These are phyloP conservation scores for Oligia strigilis DNA, from an alignment of 2,888 invertebrate species.

Conservation along the genomic window DNA sequence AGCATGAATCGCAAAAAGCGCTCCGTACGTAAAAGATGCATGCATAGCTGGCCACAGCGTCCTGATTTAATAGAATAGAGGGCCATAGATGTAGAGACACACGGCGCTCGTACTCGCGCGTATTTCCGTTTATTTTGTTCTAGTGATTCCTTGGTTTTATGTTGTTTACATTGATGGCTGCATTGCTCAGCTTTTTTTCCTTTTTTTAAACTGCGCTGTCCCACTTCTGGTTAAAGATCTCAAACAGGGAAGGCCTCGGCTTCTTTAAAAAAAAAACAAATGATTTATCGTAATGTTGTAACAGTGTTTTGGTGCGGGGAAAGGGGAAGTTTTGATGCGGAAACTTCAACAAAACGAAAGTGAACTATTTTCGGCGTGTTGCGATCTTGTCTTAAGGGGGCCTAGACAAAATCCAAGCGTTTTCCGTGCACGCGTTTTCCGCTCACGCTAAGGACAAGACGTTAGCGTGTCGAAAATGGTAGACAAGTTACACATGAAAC, in stretches of 20 bases:
- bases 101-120: conserved; percentile 64
- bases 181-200: too few species aligned
- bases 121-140: conserved; percentile 70
- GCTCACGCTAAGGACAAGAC: too few species aligned
- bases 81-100: conserved; percentile 77
- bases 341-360: background rate
- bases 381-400: background rate
- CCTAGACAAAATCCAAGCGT: too few species aligned
- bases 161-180: conserved; percentile 73
- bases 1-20: conserved; percentile 85
- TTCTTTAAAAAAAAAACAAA: background rate
- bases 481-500: too few species aligned
- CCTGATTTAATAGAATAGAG: conserved; percentile 87
- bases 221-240: too few species aligned
- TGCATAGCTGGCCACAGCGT: conserved; percentile 71
- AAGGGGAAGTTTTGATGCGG: background rate
- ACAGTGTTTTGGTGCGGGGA: background rate
- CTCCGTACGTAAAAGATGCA: conserved; percentile 78
- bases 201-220: too few species aligned
- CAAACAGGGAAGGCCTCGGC: too few species aligned
- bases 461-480: too few species aligned
- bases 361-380: background rate
- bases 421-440: too few species aligned
- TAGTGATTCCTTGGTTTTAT: conserved; percentile 68
- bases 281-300: background rate